Percentiles rank a stretch among this genome's conserved stretches.
Conservation (phyloP, 1,140 invertebrate genomes). For the Zophobas atratus region DNA sequence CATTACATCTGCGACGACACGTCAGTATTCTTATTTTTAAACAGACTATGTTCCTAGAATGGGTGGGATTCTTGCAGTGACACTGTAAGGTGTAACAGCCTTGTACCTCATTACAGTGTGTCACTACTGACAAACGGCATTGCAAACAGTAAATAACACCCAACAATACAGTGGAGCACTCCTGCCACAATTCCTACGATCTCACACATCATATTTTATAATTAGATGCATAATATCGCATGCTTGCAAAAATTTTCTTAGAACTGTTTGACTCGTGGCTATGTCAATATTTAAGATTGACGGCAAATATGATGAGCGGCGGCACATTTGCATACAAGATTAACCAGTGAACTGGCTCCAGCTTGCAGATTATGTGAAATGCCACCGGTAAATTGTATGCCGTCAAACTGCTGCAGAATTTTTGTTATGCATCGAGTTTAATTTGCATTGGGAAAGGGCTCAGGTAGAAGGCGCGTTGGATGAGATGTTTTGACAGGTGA, state of each 20-base stretch:
- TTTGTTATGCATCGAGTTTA: constrained; percentile 14
- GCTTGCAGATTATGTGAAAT: constrained; percentile 2
- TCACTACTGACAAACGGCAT: too few relatives aligned
- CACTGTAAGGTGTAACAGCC: too few relatives aligned
- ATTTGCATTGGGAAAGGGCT: constrained; percentile 15
- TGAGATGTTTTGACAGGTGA: neutral
- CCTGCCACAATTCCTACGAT: neutral
- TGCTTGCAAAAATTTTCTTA: neutral
- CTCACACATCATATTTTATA: neutral
- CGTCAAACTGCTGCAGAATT: constrained; percentile 9
- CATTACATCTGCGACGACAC: too few relatives aligned
- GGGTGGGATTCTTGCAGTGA: too few relatives aligned
- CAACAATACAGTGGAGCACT: neutral
- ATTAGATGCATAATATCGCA: neutral
- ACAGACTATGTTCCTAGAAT: too few relatives aligned
- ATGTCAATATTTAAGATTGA: constrained; percentile 9
- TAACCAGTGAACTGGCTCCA: constrained; percentile 1
- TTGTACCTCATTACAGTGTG: too few relatives aligned
- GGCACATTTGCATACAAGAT: constrained; percentile 21
- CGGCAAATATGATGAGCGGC: constrained; percentile 13
- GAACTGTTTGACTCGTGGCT: neutral
- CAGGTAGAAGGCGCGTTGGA: neutral
- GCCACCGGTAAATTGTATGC: neutral
- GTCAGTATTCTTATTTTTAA: too few relatives aligned
- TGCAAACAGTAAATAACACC: neutral